Evolutionary conservation across 2,888 invertebrate genomes (phyloP), one percentile per base, ranked within the genome.

Genomic region (Ommatoiulus sabulosus): DNA sequence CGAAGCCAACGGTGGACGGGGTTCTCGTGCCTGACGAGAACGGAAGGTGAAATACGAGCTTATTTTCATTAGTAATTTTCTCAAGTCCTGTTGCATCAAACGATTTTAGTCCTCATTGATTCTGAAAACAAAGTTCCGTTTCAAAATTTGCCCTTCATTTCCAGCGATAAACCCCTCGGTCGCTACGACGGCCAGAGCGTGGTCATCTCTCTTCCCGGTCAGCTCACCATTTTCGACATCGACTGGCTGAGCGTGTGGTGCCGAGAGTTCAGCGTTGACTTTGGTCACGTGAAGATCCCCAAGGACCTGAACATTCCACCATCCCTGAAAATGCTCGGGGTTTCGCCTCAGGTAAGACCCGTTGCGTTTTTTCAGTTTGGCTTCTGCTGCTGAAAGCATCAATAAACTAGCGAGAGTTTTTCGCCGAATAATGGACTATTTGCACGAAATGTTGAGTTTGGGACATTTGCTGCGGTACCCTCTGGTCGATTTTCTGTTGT

Each of bases 221-320:
- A 95, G 91, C 93, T 97, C 90, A 97, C 97, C 0, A 97, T 97
- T 0, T 96, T 97, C 93, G 97, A 97, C 92, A 96, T 98, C 91
- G 97, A 97, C 93, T 98, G 97, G 97, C 94, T 98, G 48, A 95
- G 97, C 0, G 96, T 98, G 0, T 98, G 97, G 97, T 97, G 97
- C 92, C 96, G 97, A n/a, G 95, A 96, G 91, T 97, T 96, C 93
- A 93, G 95, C 6, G 97, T 97, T 92, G 97, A 97, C 93, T 98
- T 97, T 92, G 98, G 98, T 0, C 97, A 98, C 92, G 97, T 98
- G 0, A 94, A 94, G 91, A 95, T 98, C 88, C 97, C 97, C 0
- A 96, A 96, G 92, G 96, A 97, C 91, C 93, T 97, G 91, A 97
- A 97, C 91, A 97, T 98, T 20, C 98, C 98, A 0, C 98, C 98